Base-by-base conservation (phyloP, 2,888 invertebrate genomes). In the Asteroscopus sphinx region DNA sequence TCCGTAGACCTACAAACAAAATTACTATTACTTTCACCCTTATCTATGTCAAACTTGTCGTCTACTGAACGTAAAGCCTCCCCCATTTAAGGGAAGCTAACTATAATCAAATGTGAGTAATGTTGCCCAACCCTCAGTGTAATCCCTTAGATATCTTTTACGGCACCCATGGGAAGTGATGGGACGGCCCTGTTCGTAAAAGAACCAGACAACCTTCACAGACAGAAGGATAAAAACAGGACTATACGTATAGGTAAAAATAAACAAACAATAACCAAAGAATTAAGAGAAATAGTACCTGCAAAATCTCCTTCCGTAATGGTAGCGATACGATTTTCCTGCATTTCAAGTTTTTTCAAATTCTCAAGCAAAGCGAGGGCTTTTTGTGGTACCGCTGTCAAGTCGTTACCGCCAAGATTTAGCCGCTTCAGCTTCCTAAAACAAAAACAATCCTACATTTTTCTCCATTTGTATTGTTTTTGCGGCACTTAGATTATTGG, bases 231-330 rank as follows among this genome's bases (percentile, higher is more conserved):
- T 21, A 35, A 3, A 25, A 1, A 42, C 3, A 28, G 12, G 8
- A 26, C 3, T 13, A 12, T 25, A 32, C 3, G 7, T 13, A 1
- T 13, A 13, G 13, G 3, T 1, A 13, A 7, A 15, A 8, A 35
- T 5, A 6, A 35, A 35, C 0, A 15, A 35, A 15, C 2, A 15
- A 35, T 35, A 21, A 21, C 4, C 21, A 21, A 21, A 21, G 21
- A 1, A 21, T 21, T 21, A 6, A 21, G 1, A 32, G 2, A 28
- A 32, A 15, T 6, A 25, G 48, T 92, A 97, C 98, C 98, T 92
- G 96, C 96, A 86, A 98, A 98, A 86, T 98, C 98, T 30, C 97
- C 97, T 83, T 97, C 97, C 39, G 95, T 92, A 68, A 98, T 97
- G 26, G 95, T 91, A 36, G 95, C 94, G 60, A 98, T 97, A 69